Evolutionary conservation across 2,113 vertebrate species (phyloP).

Genomic region (Oncorhynchus masou): DNA sequence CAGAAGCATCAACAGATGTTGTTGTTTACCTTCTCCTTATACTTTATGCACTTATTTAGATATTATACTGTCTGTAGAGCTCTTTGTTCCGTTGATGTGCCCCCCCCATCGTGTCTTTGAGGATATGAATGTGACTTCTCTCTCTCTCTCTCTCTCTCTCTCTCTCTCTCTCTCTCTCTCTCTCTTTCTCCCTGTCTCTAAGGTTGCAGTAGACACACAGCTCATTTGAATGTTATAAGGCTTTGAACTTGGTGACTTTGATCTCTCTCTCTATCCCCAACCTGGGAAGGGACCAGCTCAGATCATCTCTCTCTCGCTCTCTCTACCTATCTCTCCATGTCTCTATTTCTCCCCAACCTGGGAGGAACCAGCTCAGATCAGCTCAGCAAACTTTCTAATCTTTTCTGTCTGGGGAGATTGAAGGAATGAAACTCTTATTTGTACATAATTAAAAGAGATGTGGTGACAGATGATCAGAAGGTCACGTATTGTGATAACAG

Average conservation of each 20-base stretch:
- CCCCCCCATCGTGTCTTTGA: slow-evolving; percentile 9
- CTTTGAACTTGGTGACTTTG: too few relatives aligned
- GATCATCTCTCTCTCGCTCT: not conserved
- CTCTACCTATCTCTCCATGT: too few relatives aligned
- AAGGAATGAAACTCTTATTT: not conserved
- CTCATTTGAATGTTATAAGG: too few relatives aligned
- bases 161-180: not conserved
- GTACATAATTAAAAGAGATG: not conserved
- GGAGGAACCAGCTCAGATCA: not conserved
- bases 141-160: not conserved
- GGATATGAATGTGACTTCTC: slow-evolving; percentile 8
- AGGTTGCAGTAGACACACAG: too few relatives aligned
- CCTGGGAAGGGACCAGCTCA: not conserved
- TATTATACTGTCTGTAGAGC: slow-evolving; percentile 5
- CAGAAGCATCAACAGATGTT: not conserved
- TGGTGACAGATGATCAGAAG: not conserved
- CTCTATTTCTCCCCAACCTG: too few relatives aligned
- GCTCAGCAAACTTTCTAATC: not conserved
- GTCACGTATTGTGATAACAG: too few relatives aligned
- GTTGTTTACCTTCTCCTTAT: slow-evolving; percentile 12
- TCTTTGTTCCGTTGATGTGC: slow-evolving; percentile 40
- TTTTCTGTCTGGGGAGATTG: not conserved
- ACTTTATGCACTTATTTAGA: not conserved
- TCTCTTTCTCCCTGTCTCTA: not conserved
- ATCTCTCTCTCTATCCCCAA: not conserved